Percentiles rank a stretch among this genome's conserved stretches.
Evolutionary conservation across 2,888 invertebrate species (phyloP).

Genomic region (Brachyopa scutellaris): DNA sequence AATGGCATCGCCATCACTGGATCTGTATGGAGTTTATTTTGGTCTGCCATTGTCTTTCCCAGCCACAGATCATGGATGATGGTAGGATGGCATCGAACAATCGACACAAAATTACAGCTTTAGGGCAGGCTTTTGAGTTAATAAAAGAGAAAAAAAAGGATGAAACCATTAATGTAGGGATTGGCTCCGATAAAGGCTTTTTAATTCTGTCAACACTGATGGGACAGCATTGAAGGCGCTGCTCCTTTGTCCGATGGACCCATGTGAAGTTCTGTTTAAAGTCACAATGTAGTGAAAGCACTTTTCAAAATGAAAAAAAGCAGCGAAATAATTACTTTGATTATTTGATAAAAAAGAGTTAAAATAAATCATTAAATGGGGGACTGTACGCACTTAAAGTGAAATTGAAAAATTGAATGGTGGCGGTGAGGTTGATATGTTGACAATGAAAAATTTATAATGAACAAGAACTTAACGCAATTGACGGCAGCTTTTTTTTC

Average conservation of each 20-base stretch:
- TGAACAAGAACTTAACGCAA: no score
- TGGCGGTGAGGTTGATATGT: no score
- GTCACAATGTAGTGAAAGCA: not conserved
- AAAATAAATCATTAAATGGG: no score
- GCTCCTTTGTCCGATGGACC: not conserved
- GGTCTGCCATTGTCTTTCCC: constrained; percentile 15
- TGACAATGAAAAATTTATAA: no score
- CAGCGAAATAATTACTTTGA: not conserved
- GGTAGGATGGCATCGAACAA: constrained; percentile 50
- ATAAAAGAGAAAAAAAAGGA: constrained; percentile 14
- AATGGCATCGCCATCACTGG: constrained; percentile 18
- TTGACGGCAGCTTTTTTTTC: no score
- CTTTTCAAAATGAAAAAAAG: not conserved
- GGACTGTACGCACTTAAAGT: no score
- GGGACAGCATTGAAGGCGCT: not conserved
- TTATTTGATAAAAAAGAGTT: no score
- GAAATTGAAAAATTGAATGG: no score
- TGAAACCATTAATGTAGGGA: constrained; percentile 5
- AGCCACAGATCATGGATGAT: constrained; percentile 4
- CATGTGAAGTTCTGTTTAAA: not conserved
- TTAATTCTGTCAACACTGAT: constrained; percentile 31
- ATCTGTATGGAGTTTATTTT: constrained; percentile 14
- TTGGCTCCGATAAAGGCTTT: constrained; percentile 23
- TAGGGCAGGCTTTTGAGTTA: constrained; percentile 47
- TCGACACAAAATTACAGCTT: constrained; percentile 61